Evolutionary conservation across 2,113 vertebrate genomes (phyloP).

Genomic region (Rhinolophus sinicus): DNA sequence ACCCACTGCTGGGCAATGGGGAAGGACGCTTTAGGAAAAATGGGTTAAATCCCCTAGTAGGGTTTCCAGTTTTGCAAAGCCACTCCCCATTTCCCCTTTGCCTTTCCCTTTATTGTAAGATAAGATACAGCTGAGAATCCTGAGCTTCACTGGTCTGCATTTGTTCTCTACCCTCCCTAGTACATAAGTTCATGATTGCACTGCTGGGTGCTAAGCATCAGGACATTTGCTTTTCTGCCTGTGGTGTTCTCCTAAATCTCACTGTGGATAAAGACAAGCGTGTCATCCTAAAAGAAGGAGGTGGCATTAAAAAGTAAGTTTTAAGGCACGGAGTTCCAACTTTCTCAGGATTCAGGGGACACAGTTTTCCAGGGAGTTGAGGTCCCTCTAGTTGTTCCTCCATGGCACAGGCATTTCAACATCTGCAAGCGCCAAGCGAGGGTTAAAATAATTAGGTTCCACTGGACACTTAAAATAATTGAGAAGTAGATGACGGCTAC

Average conservation of each 20-base stretch:
- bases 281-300: constrained; percentile 87
- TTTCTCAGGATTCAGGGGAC: background rate
- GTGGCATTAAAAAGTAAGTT: constrained; percentile 92
- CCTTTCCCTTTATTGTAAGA: background rate
- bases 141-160: rapidly evolving
- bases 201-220: constrained; percentile 93
- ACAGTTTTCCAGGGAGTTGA: background rate
- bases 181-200: constrained; percentile 91
- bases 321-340: background rate
- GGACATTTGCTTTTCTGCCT: constrained; percentile 95
- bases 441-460: too few species aligned
- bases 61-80: background rate
- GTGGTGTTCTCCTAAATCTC: constrained; percentile 96
- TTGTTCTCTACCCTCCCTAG: constrained; percentile 81
- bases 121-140: background rate
- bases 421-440: background rate
- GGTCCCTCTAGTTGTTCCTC: background rate
- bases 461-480: too few species aligned
- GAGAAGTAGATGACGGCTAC: background rate
- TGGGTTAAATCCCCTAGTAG: background rate
- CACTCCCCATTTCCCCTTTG: background rate
- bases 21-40: background rate
- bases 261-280: constrained; percentile 86
- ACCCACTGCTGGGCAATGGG: background rate
- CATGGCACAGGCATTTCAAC: background rate